These are phyloP conservation scores for Gobio occitaniae DNA, from an alignment of 2,797 vertebrate genomes.

Conservation along the genomic window DNA sequence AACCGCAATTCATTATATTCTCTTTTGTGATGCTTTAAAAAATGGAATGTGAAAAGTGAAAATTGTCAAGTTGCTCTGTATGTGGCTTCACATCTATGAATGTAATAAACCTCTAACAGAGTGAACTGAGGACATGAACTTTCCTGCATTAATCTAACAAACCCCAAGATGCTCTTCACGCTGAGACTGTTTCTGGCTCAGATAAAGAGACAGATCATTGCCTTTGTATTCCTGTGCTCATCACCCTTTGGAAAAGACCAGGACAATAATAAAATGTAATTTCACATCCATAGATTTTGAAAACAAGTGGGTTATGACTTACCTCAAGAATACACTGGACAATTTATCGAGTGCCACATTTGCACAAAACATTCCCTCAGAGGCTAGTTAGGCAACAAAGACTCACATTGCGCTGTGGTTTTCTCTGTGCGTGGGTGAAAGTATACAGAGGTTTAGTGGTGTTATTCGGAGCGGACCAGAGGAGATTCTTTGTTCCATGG, in stretches of 20 bases:
- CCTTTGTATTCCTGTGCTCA: background rate
- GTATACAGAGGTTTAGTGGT: constrained; percentile 64
- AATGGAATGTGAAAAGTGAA: background rate
- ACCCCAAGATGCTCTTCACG: background rate
- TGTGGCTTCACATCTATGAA: background rate
- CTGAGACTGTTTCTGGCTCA: constrained; percentile 35
- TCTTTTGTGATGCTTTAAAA: background rate
- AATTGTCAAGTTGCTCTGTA: background rate
- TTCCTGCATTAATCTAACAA: constrained; percentile 22
- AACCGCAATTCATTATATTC: background rate
- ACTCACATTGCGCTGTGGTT: constrained; percentile 60
- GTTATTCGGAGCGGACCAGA: constrained; percentile 61
- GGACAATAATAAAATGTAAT: background rate
- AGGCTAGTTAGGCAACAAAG: constrained; percentile 40
- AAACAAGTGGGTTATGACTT: constrained; percentile 45
- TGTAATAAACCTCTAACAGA: background rate
- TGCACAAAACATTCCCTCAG: constrained; percentile 12
- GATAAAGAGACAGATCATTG: constrained; percentile 23
- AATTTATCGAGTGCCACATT: constrained; percentile 41
- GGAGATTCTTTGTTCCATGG: constrained; percentile 71
- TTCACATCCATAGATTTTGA: constrained; percentile 6
- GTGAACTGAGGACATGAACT: no score
- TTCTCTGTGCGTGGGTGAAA: constrained; percentile 43
- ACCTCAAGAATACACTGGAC: constrained; percentile 42
- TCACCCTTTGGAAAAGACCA: constrained; percentile 3